Evolutionary conservation across 1,140 invertebrate species (phyloP).

Genomic region (Charaxes varanes): DNA sequence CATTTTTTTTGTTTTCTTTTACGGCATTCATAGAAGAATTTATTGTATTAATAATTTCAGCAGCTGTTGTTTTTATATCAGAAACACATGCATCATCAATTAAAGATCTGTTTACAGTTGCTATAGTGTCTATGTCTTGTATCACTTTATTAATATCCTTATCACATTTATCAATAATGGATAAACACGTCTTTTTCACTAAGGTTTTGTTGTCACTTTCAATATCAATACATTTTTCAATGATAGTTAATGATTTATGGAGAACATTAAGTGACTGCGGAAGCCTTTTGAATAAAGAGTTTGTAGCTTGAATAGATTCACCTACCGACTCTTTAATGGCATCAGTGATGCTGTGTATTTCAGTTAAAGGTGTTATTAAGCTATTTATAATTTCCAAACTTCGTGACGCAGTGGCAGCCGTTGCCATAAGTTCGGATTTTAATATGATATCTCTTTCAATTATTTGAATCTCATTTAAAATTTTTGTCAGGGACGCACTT

Average conservation of each 20-base stretch:
- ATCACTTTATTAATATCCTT: constrained; percentile 67
- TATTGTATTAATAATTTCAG: constrained; percentile 70
- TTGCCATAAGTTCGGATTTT: constrained; percentile 78
- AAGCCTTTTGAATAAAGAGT: constrained; percentile 74
- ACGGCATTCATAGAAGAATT: constrained; percentile 71
- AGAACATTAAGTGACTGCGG: constrained; percentile 76
- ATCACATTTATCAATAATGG: constrained; percentile 75
- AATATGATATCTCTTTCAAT: constrained; percentile 77
- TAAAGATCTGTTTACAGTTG: constrained; percentile 22
- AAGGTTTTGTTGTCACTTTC: constrained; percentile 78
- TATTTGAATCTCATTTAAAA: constrained; percentile 67
- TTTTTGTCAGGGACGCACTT: constrained; percentile 32
- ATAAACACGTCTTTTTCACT: constrained; percentile 78
- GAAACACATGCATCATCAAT: constrained; percentile 28
- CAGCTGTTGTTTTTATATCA: constrained; percentile 60
- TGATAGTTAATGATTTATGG: constrained; percentile 77
- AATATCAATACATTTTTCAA: constrained; percentile 81
- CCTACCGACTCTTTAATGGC: constrained; percentile 55
- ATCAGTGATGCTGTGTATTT: constrained; percentile 77
- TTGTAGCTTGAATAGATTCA: constrained; percentile 54
- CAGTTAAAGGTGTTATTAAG: constrained; percentile 76
- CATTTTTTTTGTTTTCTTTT: constrained; percentile 46
- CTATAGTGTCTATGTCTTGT: constrained; percentile 31
- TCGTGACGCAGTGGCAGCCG: constrained; percentile 75
- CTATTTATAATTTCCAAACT: constrained; percentile 79